Evolutionary conservation across 2,888 invertebrate genomes (phyloP).

Genomic region (Cryptus armator): DNA sequence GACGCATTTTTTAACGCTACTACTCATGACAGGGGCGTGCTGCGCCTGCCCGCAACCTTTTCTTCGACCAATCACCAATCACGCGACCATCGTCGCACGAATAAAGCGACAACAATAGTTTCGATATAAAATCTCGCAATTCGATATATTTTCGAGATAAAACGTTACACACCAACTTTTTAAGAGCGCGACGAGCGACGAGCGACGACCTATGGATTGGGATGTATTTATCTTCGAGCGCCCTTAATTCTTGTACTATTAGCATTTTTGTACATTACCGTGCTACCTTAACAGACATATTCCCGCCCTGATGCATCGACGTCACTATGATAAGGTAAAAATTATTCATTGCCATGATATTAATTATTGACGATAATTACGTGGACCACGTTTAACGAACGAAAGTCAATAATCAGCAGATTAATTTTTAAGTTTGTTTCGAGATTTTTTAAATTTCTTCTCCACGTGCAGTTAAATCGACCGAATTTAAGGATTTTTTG

Average conservation of each 20-base stretch:
- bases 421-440: background rate
- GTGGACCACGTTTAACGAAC: too few species aligned
- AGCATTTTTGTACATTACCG: background rate
- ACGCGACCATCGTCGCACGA: too few species aligned
- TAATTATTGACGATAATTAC: too few species aligned
- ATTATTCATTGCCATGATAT: background rate
- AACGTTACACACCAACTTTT: too few species aligned
- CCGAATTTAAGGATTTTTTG: background rate
- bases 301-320: background rate
- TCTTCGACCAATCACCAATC: too few species aligned
- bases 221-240: background rate
- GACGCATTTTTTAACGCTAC: background rate
- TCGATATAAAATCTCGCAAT: too few species aligned
- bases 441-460: background rate
- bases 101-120: too few species aligned
- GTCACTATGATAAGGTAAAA: background rate
- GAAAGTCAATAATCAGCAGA: too few species aligned
- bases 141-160: too few species aligned
- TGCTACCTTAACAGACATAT: background rate
- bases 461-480: background rate
- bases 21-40: too few species aligned
- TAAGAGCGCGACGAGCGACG: too few species aligned
- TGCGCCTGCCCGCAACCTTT: too few species aligned
- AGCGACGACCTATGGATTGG: background rate
- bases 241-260: background rate